phyloP scores from a whole-genome alignment of 92 coral and sea anemone genomes.

The Paragorgia papillata region DNA sequence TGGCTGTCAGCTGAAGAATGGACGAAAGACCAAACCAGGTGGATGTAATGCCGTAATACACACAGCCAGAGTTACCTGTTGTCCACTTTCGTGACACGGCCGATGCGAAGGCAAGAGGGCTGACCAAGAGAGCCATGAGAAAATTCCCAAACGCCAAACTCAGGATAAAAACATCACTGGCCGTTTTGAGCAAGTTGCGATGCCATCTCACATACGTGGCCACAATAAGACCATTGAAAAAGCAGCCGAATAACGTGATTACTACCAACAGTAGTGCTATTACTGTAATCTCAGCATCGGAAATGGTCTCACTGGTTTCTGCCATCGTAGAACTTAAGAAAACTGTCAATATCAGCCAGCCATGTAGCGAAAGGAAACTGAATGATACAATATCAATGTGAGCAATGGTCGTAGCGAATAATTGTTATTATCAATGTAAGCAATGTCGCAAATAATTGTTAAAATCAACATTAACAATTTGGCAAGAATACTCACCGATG shows the following conservation, averaged over 20 bases:
- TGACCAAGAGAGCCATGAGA: slow-evolving; percentile 48
- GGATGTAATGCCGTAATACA: slow-evolving; percentile 59
- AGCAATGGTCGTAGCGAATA: too few species aligned
- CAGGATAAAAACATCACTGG: slow-evolving; percentile 54
- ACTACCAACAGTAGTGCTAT: not conserved
- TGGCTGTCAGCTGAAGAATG: slow-evolving; percentile 66
- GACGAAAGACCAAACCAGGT: slow-evolving; percentile 58
- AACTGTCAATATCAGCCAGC: too few species aligned
- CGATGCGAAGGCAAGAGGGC: slow-evolving; percentile 62
- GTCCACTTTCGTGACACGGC: slow-evolving; percentile 56
- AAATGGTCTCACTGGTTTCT: too few species aligned
- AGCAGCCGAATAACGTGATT: slow-evolving; percentile 11
- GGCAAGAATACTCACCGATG: too few species aligned
- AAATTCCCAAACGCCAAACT: slow-evolving; percentile 80
- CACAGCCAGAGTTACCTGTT: slow-evolving; percentile 46
- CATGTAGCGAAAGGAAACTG: too few species aligned
- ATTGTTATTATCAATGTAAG: too few species aligned
- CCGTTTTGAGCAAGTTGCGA: slow-evolving; percentile 27
- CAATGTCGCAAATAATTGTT: too few species aligned
- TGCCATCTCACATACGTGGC: slow-evolving; percentile 53
- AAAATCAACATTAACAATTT: too few species aligned
- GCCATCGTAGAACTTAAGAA: too few species aligned
- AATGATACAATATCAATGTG: too few species aligned
- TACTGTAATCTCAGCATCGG: too few species aligned
- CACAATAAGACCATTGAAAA: slow-evolving; percentile 57